Evolutionary conservation across 2,888 invertebrate species (phyloP), one percentile per base, ranked within the genome.

Genomic region (Syrphus vitripennis): DNA sequence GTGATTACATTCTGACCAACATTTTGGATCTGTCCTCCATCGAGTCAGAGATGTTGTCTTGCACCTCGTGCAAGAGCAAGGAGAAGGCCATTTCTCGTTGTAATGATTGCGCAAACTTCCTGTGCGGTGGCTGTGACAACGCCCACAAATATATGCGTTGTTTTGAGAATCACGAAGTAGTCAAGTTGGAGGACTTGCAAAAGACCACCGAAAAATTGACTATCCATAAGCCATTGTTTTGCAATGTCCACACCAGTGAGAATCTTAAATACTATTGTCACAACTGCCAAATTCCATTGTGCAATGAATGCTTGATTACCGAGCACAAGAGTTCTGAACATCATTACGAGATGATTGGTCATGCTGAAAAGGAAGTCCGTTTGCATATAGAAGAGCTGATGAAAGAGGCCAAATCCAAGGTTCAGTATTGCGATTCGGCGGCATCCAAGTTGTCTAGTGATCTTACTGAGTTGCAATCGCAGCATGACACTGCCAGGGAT

Each of bases 111-210:
- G 97, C 97, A 90, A 97, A 97, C 92, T 97, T 98, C 91, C 94
- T 99, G 65, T 98, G 98, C 93, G 95, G 96, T 87, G 97, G 97
- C 91, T 99, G 98, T 93, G 97, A 98, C 90, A 97, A 97, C 48
- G 98, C 98, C 79, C 98, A 99, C 92, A 97, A 97, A 92, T 98
- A 97, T 91, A 98, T 98, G 98, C 95, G 98, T 88, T 98, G 98
- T 93, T 99, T 99, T 92, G 98, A 98, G 92, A 97, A 97, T 90
- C 98, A 99, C 92, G 95, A 96, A 92, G 98, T 98, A 45, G 95
- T 98, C 70, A 96, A 96, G 53, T 95, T 98, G 90, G 98, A 98
- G 90, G 97, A 97, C 89, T 94, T 98, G 91, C 95, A 96, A 89
- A 94, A 95, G 89, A 96, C 96, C 88, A 89, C 90, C 29, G 95